These are phyloP conservation scores for Anorthoa munda DNA, from an alignment of 2,888 invertebrate genomes.

Conservation along the genomic window DNA sequence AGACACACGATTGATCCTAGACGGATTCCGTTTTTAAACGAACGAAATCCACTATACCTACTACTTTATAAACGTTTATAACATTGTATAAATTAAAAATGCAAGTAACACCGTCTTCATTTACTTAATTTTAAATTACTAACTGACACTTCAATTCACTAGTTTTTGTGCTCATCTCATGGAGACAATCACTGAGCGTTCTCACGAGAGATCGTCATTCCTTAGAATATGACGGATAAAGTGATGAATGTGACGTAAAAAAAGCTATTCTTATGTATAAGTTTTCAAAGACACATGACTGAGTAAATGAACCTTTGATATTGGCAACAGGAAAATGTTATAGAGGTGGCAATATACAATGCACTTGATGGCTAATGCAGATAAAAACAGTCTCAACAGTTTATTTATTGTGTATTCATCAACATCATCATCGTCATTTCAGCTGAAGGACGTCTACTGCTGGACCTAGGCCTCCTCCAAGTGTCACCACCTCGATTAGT, in stretches of 20 bases:
- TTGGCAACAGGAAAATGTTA: background rate
- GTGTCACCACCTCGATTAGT: too few relatives aligned
- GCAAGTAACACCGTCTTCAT: too few relatives aligned
- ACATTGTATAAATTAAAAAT: too few relatives aligned
- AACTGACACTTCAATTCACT: background rate
- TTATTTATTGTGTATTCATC: too few relatives aligned
- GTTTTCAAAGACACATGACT: background rate
- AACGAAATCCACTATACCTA: background rate
- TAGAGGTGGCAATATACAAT: background rate
- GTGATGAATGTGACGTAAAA: background rate
- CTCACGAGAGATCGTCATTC: background rate
- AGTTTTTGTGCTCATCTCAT: background rate
- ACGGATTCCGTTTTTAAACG: too few relatives aligned
- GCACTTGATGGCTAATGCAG: background rate
- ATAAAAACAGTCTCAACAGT: too few relatives aligned
- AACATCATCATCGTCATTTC: too few relatives aligned
- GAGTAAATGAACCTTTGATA: background rate
- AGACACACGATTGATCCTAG: too few relatives aligned
- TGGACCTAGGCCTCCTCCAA: too few relatives aligned
- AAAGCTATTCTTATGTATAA: background rate
- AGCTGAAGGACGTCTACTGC: too few relatives aligned
- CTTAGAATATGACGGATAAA: background rate
- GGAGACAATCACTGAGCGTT: constrained; percentile 27
- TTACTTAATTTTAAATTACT: background rate
- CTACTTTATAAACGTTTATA: background rate